phyloP scores from a whole-genome alignment of 2,797 vertebrate species.

The Pteropus rufus region DNA sequence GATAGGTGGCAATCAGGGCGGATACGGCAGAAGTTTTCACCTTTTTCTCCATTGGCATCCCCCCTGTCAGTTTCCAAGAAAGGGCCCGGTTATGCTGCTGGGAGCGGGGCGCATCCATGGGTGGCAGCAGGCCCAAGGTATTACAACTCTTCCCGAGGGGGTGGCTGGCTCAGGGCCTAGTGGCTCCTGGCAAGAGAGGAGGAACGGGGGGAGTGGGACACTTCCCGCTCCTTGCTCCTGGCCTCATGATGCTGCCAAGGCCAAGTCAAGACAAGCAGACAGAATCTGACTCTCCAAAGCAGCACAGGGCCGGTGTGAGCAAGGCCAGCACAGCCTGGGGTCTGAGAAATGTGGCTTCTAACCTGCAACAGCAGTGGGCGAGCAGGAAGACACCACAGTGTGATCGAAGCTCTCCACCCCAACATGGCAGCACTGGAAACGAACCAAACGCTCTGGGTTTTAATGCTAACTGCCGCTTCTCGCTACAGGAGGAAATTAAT shows the following conservation, averaged over 20 bases:
- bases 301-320: rapidly evolving
- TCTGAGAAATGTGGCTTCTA: background rate
- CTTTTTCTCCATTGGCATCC: background rate
- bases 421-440: background rate
- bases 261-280: background rate
- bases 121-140: background rate
- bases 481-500: rapidly evolving
- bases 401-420: too few species aligned
- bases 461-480: background rate
- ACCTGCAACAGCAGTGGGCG: rapidly evolving
- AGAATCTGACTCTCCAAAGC: background rate
- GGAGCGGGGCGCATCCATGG: background rate
- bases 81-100: background rate
- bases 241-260: background rate
- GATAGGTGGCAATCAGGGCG: too few species aligned
- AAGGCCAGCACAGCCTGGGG: background rate
- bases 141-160: background rate
- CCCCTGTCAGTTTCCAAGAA: background rate
- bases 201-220: background rate
- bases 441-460: rapidly evolving
- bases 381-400: too few species aligned
- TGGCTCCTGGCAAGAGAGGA: background rate
- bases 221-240: background rate
- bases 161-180: background rate
- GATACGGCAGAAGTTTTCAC: background rate